Percentiles rank a stretch among this genome's conserved stretches.
Evolutionary conservation across 2,888 invertebrate species (phyloP).

Genomic region (Agonopterix subpropinquella): DNA sequence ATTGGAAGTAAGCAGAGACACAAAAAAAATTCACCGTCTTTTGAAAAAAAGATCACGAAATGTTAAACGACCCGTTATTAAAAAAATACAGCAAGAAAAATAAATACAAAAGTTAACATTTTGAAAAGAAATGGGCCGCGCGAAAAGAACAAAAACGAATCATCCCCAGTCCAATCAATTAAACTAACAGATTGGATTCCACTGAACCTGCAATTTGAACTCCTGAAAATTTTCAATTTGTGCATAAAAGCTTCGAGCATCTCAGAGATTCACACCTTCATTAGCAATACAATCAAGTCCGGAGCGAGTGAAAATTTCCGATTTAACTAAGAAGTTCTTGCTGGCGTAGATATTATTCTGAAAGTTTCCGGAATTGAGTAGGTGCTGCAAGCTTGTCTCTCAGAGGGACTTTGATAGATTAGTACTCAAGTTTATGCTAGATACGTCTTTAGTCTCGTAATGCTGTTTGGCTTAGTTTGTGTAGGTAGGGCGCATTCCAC

Average conservation of each 20-base stretch:
- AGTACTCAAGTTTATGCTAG: neutral
- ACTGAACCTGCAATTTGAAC: slow-evolving; percentile 11
- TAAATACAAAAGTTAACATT: no score
- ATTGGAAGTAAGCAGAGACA: no score
- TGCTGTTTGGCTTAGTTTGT: neutral
- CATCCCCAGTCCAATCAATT: slow-evolving; percentile 26
- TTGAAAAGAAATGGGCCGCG: no score
- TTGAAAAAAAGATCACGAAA: neutral
- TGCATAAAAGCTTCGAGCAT: slow-evolving; percentile 31
- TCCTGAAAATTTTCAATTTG: slow-evolving; percentile 45
- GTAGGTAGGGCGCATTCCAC: neutral
- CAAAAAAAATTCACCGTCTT: no score
- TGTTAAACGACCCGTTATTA: neutral
- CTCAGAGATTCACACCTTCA: slow-evolving; percentile 40
- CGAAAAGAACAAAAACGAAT: neutral
- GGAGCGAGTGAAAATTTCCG: slow-evolving; percentile 36
- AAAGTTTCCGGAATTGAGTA: slow-evolving; percentile 8
- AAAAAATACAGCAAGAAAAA: neutral
- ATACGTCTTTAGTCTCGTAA: neutral
- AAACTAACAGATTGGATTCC: slow-evolving; percentile 15
- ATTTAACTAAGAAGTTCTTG: slow-evolving; percentile 32
- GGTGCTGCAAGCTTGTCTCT: slow-evolving; percentile 5
- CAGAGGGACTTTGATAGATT: slow-evolving; percentile 3
- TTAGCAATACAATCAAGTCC: slow-evolving; percentile 52
- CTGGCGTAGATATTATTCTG: slow-evolving; percentile 13